phyloP scores from a whole-genome alignment of 2,888 invertebrate genomes.

The Parnassius smintheus region DNA sequence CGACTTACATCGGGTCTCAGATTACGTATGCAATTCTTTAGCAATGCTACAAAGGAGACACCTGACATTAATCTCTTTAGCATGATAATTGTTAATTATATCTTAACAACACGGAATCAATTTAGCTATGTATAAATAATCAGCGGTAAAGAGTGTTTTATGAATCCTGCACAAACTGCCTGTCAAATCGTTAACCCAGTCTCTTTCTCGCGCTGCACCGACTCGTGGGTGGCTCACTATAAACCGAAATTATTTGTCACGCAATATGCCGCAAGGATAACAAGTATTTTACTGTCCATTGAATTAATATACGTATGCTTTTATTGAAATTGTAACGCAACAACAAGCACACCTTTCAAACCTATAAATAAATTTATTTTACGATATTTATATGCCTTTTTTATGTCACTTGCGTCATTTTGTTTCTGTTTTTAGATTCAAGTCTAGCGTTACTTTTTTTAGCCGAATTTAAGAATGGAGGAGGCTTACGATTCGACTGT shows the following conservation, averaged over 20 bases:
- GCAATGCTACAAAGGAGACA: slow-evolving; percentile 3
- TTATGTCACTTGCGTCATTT: too few relatives aligned
- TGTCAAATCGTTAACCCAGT: slow-evolving; percentile 12
- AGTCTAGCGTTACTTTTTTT: too few relatives aligned
- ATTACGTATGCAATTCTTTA: slow-evolving; percentile 13
- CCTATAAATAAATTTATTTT: too few relatives aligned
- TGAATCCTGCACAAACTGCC: slow-evolving; percentile 2
- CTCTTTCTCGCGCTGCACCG: neutral
- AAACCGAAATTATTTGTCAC: slow-evolving; percentile 14
- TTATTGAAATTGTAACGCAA: neutral
- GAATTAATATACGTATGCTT: slow-evolving; percentile 9
- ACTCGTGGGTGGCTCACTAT: slow-evolving; percentile 22
- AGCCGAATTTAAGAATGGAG: too few relatives aligned
- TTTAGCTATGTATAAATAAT: too few relatives aligned
- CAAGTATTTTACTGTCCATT: slow-evolving; percentile 26
- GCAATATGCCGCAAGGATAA: slow-evolving; percentile 22
- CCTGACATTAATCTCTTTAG: neutral
- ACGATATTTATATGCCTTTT: too few relatives aligned
- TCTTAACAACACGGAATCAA: too few relatives aligned
- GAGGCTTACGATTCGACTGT: too few relatives aligned
- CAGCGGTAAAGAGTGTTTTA: slow-evolving; percentile 2
- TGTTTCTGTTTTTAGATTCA: too few relatives aligned
- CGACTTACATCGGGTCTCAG: slow-evolving; percentile 7
- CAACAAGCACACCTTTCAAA: neutral
- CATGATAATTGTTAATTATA: neutral